Percentiles rank a stretch among this genome's conserved stretches.
phyloP scores from a whole-genome alignment of 2,888 invertebrate species.

The Chirona hameri region DNA sequence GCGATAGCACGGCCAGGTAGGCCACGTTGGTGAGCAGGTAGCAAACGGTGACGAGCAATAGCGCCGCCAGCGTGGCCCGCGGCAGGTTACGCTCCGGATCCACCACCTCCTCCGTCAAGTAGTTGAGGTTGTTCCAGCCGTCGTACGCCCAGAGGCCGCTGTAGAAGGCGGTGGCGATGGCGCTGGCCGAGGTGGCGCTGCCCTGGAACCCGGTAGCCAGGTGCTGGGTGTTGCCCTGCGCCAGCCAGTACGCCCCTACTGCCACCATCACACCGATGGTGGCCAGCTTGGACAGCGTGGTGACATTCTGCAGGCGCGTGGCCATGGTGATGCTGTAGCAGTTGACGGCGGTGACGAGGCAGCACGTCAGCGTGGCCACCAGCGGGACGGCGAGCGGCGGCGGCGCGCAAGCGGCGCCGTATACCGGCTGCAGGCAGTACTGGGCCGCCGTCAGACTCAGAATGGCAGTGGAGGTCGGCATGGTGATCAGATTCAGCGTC shows the following conservation, averaged over 20 bases:
- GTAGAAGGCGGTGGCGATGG: slow-evolving; percentile 73
- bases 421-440: slow-evolving; percentile 52
- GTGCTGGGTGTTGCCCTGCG: slow-evolving; percentile 57
- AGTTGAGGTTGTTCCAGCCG: slow-evolving; percentile 61
- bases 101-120: slow-evolving; percentile 46
- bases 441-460: slow-evolving; percentile 70
- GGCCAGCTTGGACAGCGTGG: slow-evolving; percentile 71
- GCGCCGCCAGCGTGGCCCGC: slow-evolving; percentile 72
- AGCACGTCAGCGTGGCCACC: neutral
- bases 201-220: slow-evolving; percentile 60
- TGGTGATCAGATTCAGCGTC: slow-evolving; percentile 68
- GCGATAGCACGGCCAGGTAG: slow-evolving; percentile 75
- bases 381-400: slow-evolving; percentile 41
- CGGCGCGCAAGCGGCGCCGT: slow-evolving; percentile 38
- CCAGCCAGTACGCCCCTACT: slow-evolving; percentile 66
- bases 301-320: slow-evolving; percentile 74
- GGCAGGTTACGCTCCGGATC: slow-evolving; percentile 66
- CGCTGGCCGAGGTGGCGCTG: slow-evolving; percentile 60
- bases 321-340: slow-evolving; percentile 72
- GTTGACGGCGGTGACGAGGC: slow-evolving; percentile 51
- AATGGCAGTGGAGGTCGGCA: slow-evolving; percentile 76
- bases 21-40: slow-evolving; percentile 72
- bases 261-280: slow-evolving; percentile 72
- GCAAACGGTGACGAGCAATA: slow-evolving; percentile 65
- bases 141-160: slow-evolving; percentile 85